Percentiles rank a stretch among this genome's conserved stretches.
Conservation (phyloP, 2,888 invertebrate genomes). For the Scaptomyza tumidula region DNA sequence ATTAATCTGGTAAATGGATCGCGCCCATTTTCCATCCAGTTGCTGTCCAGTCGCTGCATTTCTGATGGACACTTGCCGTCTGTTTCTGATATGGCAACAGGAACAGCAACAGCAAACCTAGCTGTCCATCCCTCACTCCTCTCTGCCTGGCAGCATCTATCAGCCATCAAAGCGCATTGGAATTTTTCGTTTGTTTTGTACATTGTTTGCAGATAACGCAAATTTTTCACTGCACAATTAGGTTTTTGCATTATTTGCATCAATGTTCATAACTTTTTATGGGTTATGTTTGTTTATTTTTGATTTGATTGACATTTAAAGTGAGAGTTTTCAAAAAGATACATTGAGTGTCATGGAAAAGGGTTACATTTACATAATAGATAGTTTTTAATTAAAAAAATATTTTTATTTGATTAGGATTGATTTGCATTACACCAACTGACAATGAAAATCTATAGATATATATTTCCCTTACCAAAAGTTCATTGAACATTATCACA, state of each 20-base stretch:
- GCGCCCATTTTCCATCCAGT: constrained; percentile 36
- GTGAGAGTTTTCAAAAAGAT: not conserved
- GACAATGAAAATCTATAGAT: constrained; percentile 5
- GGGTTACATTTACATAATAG: constrained; percentile 61
- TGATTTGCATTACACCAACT: constrained; percentile 10
- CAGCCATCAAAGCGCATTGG: constrained; percentile 53
- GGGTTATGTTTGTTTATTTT: constrained; percentile 22
- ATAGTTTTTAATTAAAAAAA: constrained; percentile 9
- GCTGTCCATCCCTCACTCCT: not conserved
- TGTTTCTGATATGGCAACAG: constrained; percentile 61
- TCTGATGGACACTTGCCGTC: constrained; percentile 71
- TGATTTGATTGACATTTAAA: constrained; percentile 66
- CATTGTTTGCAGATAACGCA: constrained; percentile 28
- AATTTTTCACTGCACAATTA: constrained; percentile 64
- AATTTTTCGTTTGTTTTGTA: constrained; percentile 42
- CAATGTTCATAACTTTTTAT: constrained; percentile 11
- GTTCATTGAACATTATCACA: not conserved
- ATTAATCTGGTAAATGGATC: constrained; percentile 55
- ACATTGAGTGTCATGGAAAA: constrained; percentile 7
- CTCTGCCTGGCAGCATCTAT: constrained; percentile 27
- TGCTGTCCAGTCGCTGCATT: constrained; percentile 67
- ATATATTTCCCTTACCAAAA: not conserved
- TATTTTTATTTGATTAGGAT: constrained; percentile 42
- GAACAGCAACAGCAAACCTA: constrained; percentile 1
- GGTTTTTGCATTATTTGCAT: constrained; percentile 50